Percentiles rank a stretch among this genome's conserved stretches.
Evolutionary conservation across 2,888 invertebrate genomes (phyloP).

Genomic region (Limenitis arthemis): DNA sequence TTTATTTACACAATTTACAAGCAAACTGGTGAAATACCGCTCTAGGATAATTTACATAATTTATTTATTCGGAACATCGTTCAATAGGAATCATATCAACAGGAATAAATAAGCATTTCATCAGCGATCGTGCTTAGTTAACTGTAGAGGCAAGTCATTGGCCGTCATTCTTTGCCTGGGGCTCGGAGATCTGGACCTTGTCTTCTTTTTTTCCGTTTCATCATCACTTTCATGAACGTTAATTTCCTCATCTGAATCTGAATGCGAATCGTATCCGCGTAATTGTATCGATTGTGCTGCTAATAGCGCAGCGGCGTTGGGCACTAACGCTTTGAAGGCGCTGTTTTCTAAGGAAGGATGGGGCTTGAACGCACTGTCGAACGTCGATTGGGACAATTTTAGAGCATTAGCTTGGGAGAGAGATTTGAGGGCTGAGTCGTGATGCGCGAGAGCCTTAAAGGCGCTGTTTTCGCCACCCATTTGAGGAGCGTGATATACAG

Average conservation of each 20-base stretch:
- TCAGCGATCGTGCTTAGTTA: conserved; percentile 81
- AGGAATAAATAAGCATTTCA: conserved; percentile 40
- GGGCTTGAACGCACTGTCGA: conserved; percentile 56
- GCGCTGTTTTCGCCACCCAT: conserved; percentile 95
- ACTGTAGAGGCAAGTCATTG: conserved; percentile 76
- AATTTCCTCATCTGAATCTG: conserved; percentile 84
- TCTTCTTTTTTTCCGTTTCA: conserved; percentile 64
- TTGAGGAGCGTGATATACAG: conserved; percentile 73
- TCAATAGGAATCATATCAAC: conserved; percentile 48
- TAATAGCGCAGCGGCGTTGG: conserved; percentile 73
- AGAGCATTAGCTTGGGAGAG: conserved; percentile 73
- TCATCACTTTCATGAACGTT: conserved; percentile 85
- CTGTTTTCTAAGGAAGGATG: conserved; percentile 82
- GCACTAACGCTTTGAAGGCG: conserved; percentile 86
- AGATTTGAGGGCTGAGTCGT: conserved; percentile 71
- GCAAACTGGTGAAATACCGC: conserved; percentile 39
- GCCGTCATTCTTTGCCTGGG: conserved; percentile 45
- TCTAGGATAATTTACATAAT: conserved; percentile 47
- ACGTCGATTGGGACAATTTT: conserved; percentile 55
- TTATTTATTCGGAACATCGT: conserved; percentile 45
- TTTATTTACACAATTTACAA: conserved; percentile 62
- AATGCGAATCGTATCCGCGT: conserved; percentile 65
- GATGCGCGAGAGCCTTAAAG: conserved; percentile 82
- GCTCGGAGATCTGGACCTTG: conserved; percentile 58
- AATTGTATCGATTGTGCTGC: conserved; percentile 64